Evolutionary conservation across 2,888 invertebrate species (phyloP).

Genomic region (Polydrusus tereticollis): DNA sequence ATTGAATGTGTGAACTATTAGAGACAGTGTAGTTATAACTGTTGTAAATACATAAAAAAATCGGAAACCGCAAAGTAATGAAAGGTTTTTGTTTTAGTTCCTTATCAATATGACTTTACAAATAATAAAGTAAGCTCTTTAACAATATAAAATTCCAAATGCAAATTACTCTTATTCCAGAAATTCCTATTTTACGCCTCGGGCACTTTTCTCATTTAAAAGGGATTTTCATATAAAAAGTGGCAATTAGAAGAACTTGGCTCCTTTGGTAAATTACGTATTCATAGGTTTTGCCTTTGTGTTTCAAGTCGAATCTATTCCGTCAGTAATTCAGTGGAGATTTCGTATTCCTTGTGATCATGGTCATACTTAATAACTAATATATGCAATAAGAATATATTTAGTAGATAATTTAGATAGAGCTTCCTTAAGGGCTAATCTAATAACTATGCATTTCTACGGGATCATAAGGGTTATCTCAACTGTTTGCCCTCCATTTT

Average conservation of each 20-base stretch:
- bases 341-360: constrained; percentile 37
- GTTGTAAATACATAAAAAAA: too few species aligned
- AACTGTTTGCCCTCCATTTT: too few species aligned
- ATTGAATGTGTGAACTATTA: too few species aligned
- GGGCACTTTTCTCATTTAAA: constrained; percentile 42
- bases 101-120: neutral
- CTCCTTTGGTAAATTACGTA: constrained; percentile 57
- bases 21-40: too few species aligned
- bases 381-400: neutral
- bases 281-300: constrained; percentile 57
- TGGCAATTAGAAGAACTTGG: constrained; percentile 62
- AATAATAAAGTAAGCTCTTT: neutral
- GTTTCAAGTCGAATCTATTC: constrained; percentile 25
- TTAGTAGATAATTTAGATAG: too few species aligned
- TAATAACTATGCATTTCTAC: too few species aligned
- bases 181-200: constrained; percentile 30
- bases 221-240: constrained; percentile 62
- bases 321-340: constrained; percentile 23
- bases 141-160: constrained; percentile 33
- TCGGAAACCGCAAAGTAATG: too few species aligned
- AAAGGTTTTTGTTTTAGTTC: too few species aligned
- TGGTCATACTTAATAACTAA: constrained; percentile 16
- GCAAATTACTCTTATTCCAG: constrained; percentile 39
- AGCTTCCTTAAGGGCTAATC: too few species aligned
- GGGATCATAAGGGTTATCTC: too few species aligned